These are phyloP conservation scores for Panorpa germanica DNA, from an alignment of 2,888 invertebrate species.

Conservation along the genomic window DNA sequence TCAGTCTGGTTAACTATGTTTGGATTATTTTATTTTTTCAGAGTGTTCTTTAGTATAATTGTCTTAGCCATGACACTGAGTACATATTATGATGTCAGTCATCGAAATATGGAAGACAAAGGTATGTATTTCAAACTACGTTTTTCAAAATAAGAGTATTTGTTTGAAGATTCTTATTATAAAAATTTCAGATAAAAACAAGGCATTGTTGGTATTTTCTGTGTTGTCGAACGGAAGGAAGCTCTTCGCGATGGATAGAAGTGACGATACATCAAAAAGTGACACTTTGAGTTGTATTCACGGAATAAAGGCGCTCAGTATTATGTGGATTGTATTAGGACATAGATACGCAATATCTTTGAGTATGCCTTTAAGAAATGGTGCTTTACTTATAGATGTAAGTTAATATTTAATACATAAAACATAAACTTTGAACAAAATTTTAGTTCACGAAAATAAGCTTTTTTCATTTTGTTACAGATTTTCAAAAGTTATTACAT, in stretches of 20 bases:
- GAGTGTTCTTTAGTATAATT: conserved; percentile 13
- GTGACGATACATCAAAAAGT: no score
- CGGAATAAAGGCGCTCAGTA: conserved; percentile 25
- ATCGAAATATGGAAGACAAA: conserved; percentile 17
- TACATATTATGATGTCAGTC: conserved; percentile 15
- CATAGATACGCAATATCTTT: conserved; percentile 19
- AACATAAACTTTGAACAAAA: no score
- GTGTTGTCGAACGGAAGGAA: conserved; percentile 24
- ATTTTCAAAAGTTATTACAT: conserved; percentile 21
- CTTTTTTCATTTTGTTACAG: conserved; percentile 12
- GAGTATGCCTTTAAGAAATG: no score
- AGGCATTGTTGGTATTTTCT: conserved; percentile 21
- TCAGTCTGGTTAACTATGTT: no score
- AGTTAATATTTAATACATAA: no score
- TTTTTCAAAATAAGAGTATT: not conserved
- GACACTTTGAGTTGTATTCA: conserved; percentile 25
- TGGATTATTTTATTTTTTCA: conserved; percentile 11
- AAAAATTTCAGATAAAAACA: no score
- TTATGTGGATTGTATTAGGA: conserved; percentile 28
- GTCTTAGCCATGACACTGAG: conserved; percentile 13
- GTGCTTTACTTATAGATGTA: no score
- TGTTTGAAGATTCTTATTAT: no score
- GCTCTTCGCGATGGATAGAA: conserved; percentile 20
- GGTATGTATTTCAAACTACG: conserved; percentile 15
- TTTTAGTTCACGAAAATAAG: no score